phyloP scores from a whole-genome alignment of 2,113 vertebrate species.

The Lethenteron camtschaticum region DNA sequence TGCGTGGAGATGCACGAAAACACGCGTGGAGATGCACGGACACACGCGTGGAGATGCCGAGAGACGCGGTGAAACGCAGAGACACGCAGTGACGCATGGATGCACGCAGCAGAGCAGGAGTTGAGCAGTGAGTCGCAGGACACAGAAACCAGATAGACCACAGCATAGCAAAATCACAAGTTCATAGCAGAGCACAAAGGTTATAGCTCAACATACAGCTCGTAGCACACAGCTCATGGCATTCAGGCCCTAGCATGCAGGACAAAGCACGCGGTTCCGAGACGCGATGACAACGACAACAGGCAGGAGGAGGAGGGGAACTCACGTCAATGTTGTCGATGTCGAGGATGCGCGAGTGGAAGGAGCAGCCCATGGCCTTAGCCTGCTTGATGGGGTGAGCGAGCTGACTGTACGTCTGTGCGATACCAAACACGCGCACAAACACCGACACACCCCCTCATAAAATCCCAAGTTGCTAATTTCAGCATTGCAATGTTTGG shows the following conservation, averaged over 20 bases:
- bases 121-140: too few species aligned
- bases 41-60: background rate
- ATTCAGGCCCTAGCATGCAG: too few species aligned
- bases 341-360: slow-evolving; percentile 72
- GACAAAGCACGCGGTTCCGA: too few species aligned
- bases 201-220: background rate
- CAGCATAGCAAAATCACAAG: background rate
- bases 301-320: slow-evolving; percentile 6
- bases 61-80: too few species aligned
- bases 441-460: background rate
- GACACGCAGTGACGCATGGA: too few species aligned
- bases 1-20: background rate
- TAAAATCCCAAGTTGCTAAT: background rate
- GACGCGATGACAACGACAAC: too few species aligned
- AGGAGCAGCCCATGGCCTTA: slow-evolving; percentile 55
- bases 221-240: background rate
- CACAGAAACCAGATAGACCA: background rate
- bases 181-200: background rate
- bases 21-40: background rate
- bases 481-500: background rate
- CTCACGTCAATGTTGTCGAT: slow-evolving; percentile 80
- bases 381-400: slow-evolving; percentile 79
- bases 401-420: slow-evolving; percentile 72
- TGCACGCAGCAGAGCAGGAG: too few species aligned
- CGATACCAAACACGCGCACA: slow-evolving; percentile 6